A percentile compares a stretch with the other conserved stretches of the same genome.
These are phyloP conservation scores for rat (Rattus norvegicus) DNA, from an alignment of 2,113 vertebrate species.

Conservation along the genomic window GRCr8 NC_086021.1:167360001-167360500, in stretches of 20 bases:
- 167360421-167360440: too few relatives aligned
- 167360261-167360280: neutral
- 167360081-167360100: neutral
- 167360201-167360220: neutral
- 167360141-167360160: neutral
- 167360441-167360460: neutral
- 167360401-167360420: too few relatives aligned
- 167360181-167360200: neutral
- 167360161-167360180: too few relatives aligned
- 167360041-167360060: neutral
- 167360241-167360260: neutral
- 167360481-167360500: neutral
- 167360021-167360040: neutral
- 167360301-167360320: neutral
- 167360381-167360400: too few relatives aligned
- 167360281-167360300: neutral
- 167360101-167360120: neutral
- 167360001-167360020: neutral
- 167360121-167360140: neutral
- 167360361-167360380: too few relatives aligned
- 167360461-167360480: too few relatives aligned
- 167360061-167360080: neutral
- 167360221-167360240: neutral
- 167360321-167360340: too few relatives aligned
- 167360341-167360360: too few relatives aligned